These are phyloP conservation scores for Polymixis flavicincta DNA, from an alignment of 2,888 invertebrate genomes.

Conservation along the genomic window DNA sequence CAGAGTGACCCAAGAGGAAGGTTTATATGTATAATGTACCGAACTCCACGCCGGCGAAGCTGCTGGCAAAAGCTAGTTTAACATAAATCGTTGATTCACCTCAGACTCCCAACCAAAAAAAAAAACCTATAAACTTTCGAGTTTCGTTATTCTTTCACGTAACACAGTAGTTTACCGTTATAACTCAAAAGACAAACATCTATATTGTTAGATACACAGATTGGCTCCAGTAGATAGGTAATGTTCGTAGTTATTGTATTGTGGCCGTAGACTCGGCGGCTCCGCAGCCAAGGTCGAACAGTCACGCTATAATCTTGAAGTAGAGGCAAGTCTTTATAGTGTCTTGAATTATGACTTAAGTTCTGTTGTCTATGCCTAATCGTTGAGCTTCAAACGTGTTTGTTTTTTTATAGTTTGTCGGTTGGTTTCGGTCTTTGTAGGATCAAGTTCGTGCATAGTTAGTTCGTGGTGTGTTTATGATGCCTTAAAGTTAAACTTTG, in stretches of 20 bases:
- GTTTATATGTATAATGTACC: too few relatives aligned
- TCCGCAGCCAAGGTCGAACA: conserved; percentile 61
- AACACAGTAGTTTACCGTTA: conserved; percentile 36
- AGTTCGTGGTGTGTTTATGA: not conserved
- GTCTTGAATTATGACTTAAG: conserved; percentile 43
- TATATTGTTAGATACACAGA: conserved; percentile 51
- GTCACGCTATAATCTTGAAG: conserved; percentile 61
- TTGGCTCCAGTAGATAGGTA: conserved; percentile 50
- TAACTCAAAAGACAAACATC: conserved; percentile 46
- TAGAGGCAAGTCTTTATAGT: conserved; percentile 33
- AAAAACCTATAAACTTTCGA: not conserved
- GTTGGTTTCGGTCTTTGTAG: conserved; percentile 4
- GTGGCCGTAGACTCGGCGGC: conserved; percentile 60
- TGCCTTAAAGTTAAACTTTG: not conserved
- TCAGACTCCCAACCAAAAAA: conserved; percentile 3
- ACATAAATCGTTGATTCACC: not conserved
- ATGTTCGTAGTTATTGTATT: conserved; percentile 43
- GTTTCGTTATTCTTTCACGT: conserved; percentile 19
- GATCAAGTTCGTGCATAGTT: conserved; percentile 2
- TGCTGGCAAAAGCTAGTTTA: too few relatives aligned
- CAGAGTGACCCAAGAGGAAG: too few relatives aligned
- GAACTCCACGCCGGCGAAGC: too few relatives aligned
- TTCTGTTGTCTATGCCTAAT: conserved; percentile 39
- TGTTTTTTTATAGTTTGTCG: conserved; percentile 35
- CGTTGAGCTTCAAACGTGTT: conserved; percentile 33